A percentile compares a stretch with the other conserved stretches of the same genome.
Evolutionary conservation across 1,140 invertebrate species (phyloP).

Genomic region (Araneus ventricosus): DNA sequence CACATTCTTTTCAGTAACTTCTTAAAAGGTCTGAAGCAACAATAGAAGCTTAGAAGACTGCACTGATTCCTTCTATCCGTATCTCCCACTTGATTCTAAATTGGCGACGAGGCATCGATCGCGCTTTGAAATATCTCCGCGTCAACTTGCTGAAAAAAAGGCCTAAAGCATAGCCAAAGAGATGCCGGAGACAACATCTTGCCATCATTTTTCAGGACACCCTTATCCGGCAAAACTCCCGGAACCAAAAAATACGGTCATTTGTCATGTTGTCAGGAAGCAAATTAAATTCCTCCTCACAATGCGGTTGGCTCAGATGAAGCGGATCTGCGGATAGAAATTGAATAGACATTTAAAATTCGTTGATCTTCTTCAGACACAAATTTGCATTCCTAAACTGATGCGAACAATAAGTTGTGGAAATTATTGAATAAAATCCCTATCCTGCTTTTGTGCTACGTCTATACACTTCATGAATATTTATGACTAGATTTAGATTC

Average conservation of each 20-base stretch:
- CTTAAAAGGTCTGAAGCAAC: no score
- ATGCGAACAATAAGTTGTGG: no score
- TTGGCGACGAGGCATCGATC: neutral
- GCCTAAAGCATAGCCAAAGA: neutral
- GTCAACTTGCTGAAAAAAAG: neutral
- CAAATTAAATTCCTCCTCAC: constrained; percentile 2
- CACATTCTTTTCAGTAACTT: no score
- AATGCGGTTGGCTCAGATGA: neutral
- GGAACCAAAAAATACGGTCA: neutral
- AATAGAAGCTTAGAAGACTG: no score
- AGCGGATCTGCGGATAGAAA: neutral
- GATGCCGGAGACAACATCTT: neutral
- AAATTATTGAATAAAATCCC: no score
- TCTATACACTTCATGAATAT: no score
- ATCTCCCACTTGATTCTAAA: neutral
- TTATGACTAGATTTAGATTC: no score
- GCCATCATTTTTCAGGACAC: neutral
- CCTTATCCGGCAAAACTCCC: neutral
- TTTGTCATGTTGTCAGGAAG: constrained; percentile 6
- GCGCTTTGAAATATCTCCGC: neutral
- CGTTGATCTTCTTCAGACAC: neutral
- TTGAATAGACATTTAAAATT: neutral
- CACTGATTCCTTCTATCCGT: no score
- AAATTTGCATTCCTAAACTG: no score
- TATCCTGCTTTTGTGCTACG: no score